phyloP scores from a whole-genome alignment of 1,140 invertebrate genomes.

The Leptonema lineaticorne region DNA sequence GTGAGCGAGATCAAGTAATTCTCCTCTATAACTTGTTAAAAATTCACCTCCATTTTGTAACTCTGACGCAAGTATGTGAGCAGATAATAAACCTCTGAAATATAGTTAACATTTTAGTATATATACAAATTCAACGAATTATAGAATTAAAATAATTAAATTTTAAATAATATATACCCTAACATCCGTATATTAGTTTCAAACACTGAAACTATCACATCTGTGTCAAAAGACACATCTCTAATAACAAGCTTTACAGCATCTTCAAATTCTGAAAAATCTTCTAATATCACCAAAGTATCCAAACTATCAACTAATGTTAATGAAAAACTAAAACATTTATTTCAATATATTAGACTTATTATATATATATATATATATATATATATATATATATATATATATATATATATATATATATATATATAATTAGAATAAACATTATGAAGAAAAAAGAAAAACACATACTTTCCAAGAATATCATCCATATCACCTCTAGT shows the following conservation, averaged over 20 bases:
- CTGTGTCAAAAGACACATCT: constrained; percentile 89
- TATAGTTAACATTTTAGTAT: neutral
- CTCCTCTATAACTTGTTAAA: constrained; percentile 89
- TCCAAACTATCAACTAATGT: constrained; percentile 95
- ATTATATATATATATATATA: constrained; percentile 18
- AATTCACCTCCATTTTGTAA: constrained; percentile 73
- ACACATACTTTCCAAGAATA: constrained; percentile 90
- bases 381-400: neutral
- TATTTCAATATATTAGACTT: constrained; percentile 12
- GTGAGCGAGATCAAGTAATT: constrained; percentile 87
- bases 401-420: neutral
- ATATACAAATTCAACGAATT: neutral
- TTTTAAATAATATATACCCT: constrained; percentile 65
- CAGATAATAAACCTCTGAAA: constrained; percentile 83
- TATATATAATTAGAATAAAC: neutral
- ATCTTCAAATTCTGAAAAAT: constrained; percentile 91
- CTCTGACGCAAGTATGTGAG: constrained; percentile 86
- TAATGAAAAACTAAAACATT: constrained; percentile 86
- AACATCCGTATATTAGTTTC: constrained; percentile 97
- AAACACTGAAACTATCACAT: constrained; percentile 96
- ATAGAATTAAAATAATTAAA: neutral
- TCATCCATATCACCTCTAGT: constrained; percentile 95
- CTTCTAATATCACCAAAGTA: constrained; percentile 88
- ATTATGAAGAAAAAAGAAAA: neutral
- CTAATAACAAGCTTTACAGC: constrained; percentile 84